Percentiles rank a stretch among this genome's conserved stretches.
These are phyloP conservation scores for Sarcophaga variegata DNA, from an alignment of 2,888 invertebrate genomes.

Conservation along the genomic window DNA sequence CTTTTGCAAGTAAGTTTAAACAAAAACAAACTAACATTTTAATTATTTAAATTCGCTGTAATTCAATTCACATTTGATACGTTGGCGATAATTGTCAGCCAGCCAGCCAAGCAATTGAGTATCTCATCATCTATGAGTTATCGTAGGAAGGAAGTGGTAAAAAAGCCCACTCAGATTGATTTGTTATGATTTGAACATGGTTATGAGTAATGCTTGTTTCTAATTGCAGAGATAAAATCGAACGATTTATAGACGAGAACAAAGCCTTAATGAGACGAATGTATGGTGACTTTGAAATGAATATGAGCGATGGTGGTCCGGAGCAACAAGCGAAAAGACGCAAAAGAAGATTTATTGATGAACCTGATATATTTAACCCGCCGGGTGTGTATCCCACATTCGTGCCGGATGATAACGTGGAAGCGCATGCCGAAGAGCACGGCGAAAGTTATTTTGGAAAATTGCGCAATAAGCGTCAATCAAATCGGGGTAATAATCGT, in stretches of 20 bases:
- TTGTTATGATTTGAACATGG: constrained; percentile 21
- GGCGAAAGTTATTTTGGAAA: constrained; percentile 84
- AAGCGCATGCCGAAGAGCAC: constrained; percentile 79
- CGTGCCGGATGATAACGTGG: constrained; percentile 81
- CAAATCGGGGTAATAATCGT: constrained; percentile 77
- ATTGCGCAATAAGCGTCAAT: constrained; percentile 84
- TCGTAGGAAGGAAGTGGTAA: background rate
- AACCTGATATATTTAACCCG: constrained; percentile 80
- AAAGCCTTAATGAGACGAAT: constrained; percentile 96
- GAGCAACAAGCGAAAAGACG: constrained; percentile 80
- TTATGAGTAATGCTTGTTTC: constrained; percentile 45
- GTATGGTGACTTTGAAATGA: constrained; percentile 94
- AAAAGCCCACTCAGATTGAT: constrained; percentile 35
- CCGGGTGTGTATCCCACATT: constrained; percentile 84
- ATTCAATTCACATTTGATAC: too few species aligned
- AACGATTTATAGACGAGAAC: constrained; percentile 95
- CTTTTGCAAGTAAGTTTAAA: background rate
- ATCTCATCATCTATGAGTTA: background rate
- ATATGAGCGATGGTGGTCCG: constrained; percentile 83
- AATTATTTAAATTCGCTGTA: too few species aligned
- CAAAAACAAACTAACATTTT: background rate
- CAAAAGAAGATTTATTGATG: constrained; percentile 80
- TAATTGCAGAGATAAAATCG: constrained; percentile 90
- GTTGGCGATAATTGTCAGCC: too few species aligned
- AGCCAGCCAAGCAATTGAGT: too few species aligned